These are phyloP conservation scores for Bhutanitis thaidina DNA, from an alignment of 2,888 invertebrate species.

Conservation along the genomic window DNA sequence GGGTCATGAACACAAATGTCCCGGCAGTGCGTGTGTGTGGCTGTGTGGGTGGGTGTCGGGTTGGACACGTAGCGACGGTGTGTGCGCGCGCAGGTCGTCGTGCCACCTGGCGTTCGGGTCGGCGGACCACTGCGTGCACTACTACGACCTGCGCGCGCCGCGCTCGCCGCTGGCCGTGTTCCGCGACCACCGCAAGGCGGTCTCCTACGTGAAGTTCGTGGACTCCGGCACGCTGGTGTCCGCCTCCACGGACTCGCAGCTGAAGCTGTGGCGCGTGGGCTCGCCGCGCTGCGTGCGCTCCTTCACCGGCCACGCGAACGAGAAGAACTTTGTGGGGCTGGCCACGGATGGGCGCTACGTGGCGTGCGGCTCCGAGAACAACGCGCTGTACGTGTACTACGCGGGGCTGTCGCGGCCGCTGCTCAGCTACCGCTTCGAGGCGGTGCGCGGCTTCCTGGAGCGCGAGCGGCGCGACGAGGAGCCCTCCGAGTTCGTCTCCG, in stretches of 20 bases:
- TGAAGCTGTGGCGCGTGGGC: constrained; percentile 94
- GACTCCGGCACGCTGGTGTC: constrained; percentile 92
- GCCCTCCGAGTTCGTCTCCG: constrained; percentile 95
- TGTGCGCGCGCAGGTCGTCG: constrained; percentile 79
- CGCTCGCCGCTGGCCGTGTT: constrained; percentile 90
- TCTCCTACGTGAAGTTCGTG: constrained; percentile 95
- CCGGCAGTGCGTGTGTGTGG: no score
- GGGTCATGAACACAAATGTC: no score
- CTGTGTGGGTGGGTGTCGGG: no score
- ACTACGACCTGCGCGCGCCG: constrained; percentile 94
- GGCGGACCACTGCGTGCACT: constrained; percentile 98
- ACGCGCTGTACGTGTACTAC: constrained; percentile 95
- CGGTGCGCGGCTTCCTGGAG: constrained; percentile 88
- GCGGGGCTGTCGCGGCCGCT: constrained; percentile 92
- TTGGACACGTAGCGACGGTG: no score
- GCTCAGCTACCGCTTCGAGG: constrained; percentile 92
- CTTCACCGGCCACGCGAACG: constrained; percentile 95
- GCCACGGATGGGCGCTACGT: constrained; percentile 95
- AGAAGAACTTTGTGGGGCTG: constrained; percentile 97
- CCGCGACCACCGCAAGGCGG: constrained; percentile 94
- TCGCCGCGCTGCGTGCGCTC: constrained; percentile 89
- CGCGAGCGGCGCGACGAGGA: constrained; percentile 91
- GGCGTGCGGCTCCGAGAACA: constrained; percentile 97
- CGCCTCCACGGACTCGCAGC: constrained; percentile 93
- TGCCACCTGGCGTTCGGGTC: constrained; percentile 96